Conservation (phyloP, 2,113 vertebrate genomes). For the Eleginops maclovinus region DNA sequence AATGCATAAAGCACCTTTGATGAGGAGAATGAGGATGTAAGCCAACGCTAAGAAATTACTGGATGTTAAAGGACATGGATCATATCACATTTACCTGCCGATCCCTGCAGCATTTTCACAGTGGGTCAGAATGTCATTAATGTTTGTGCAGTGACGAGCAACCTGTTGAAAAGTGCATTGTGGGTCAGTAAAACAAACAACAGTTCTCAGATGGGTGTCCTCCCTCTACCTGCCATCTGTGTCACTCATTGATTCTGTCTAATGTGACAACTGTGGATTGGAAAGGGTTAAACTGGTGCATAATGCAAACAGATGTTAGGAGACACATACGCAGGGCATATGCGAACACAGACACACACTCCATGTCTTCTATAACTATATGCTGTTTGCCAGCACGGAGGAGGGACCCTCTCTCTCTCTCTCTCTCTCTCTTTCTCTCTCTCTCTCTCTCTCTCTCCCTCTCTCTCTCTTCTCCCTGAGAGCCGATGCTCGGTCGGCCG, state of each 20-base stretch:
- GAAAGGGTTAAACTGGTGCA: conserved; percentile 44
- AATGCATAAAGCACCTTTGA: not conserved
- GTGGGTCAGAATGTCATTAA: conserved; percentile 8
- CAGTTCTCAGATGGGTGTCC: not conserved
- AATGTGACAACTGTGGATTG: not conserved
- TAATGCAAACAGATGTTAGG: conserved; percentile 56
- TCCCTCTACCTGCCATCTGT: conserved; percentile 19
- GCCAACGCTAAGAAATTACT: not conserved
- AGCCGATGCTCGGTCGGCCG: conserved; percentile 84
- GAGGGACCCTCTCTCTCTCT: conserved; percentile 88
- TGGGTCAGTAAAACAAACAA: conserved; percentile 28
- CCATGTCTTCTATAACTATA: conserved; percentile 74
- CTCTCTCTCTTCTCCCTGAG: conserved; percentile 65
- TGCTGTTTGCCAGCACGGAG: conserved; percentile 83
- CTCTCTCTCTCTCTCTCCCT: conserved; percentile 30
- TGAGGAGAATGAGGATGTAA: not conserved
- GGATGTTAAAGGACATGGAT: not conserved
- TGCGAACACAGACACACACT: conserved; percentile 45
- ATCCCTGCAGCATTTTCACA: not conserved
- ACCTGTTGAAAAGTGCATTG: conserved; percentile 9
- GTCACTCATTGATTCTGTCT: conserved; percentile 5
- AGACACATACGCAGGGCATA: conserved; percentile 50
- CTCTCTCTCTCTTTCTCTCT: conserved; percentile 38
- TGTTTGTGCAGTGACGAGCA: not conserved
- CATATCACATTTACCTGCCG: not conserved